A percentile compares a stretch with the other conserved stretches of the same genome.
Evolutionary conservation across 2,113 vertebrate species (phyloP).

Genomic region (Chelonoidis abingdonii): DNA sequence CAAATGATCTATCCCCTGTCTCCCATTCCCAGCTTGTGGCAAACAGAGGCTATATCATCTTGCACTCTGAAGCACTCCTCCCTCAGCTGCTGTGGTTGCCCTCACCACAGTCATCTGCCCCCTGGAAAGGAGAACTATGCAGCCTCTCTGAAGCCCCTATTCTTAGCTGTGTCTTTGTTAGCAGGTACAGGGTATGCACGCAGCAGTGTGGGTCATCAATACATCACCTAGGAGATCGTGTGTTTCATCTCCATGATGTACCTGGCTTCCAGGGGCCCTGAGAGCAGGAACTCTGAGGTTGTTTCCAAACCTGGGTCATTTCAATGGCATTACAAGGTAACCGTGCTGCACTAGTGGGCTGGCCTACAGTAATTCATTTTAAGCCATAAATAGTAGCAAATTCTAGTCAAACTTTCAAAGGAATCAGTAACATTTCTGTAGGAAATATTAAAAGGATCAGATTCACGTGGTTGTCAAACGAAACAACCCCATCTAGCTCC

Average conservation of each 20-base stretch:
- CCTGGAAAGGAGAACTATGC: background rate
- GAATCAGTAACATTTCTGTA: constrained; percentile 47
- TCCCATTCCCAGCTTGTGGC: background rate
- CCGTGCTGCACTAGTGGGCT: constrained; percentile 18
- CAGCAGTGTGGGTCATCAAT: background rate
- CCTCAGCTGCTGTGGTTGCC: background rate
- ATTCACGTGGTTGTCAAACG: constrained; percentile 46
- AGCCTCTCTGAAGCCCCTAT: background rate
- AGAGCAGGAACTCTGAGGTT: background rate
- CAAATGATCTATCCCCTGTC: background rate
- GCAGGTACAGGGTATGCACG: background rate
- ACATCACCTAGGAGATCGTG: background rate
- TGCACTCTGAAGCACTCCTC: background rate
- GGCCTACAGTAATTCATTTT: constrained; percentile 51
- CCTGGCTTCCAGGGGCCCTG: background rate
- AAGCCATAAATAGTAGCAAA: constrained; percentile 61
- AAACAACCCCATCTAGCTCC: constrained; percentile 36
- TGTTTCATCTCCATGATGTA: background rate
- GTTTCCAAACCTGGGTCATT: constrained; percentile 34
- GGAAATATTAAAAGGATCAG: constrained; percentile 64
- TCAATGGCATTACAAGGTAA: constrained; percentile 26
- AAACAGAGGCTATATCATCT: background rate
- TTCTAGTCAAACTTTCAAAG: constrained; percentile 54
- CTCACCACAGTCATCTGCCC: background rate
- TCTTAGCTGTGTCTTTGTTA: background rate